Evolutionary conservation across 2,797 vertebrate genomes (phyloP).

Genomic region (Bufotes viridis): DNA sequence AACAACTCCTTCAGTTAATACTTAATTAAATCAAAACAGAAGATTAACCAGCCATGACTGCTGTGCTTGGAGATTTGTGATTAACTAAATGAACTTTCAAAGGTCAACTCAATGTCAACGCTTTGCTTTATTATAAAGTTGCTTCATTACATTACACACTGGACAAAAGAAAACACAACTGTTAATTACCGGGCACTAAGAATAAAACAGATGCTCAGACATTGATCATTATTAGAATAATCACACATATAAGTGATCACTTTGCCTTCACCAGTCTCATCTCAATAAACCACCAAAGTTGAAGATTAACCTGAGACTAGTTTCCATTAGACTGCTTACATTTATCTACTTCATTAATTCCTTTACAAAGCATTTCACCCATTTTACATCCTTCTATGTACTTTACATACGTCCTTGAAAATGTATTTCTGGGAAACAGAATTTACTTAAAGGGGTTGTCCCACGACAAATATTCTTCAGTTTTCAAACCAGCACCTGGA

Average conservation of each 20-base stretch:
- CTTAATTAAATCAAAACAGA: slow-evolving; percentile 63
- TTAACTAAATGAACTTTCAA: slow-evolving; percentile 60
- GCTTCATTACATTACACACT: slow-evolving; percentile 40
- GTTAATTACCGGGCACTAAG: slow-evolving; percentile 33
- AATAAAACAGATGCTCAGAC: slow-evolving; percentile 21
- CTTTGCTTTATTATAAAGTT: slow-evolving; percentile 53
- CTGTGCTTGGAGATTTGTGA: slow-evolving; percentile 62
- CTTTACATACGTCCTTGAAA: neutral
- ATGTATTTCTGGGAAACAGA: too few relatives aligned
- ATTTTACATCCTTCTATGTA: neutral
- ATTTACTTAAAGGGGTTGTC: too few relatives aligned
- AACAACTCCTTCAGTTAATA: slow-evolving; percentile 63
- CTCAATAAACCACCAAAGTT: slow-evolving; percentile 41
- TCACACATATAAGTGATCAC: neutral
- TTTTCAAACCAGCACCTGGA: too few relatives aligned
- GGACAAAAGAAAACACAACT: slow-evolving; percentile 28
- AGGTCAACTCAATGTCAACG: slow-evolving; percentile 63
- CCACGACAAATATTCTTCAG: too few relatives aligned
- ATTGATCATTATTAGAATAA: neutral
- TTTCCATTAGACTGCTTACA: slow-evolving; percentile 13
- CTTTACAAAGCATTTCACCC: neutral
- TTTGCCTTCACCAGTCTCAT: slow-evolving; percentile 14
- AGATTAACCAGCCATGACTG: slow-evolving; percentile 63
- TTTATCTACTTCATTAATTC: slow-evolving; percentile 6
- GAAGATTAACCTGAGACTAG: slow-evolving; percentile 43